Base-by-base conservation (phyloP, 2,888 invertebrate species). In the Trissolcus brochymenae region DNA sequence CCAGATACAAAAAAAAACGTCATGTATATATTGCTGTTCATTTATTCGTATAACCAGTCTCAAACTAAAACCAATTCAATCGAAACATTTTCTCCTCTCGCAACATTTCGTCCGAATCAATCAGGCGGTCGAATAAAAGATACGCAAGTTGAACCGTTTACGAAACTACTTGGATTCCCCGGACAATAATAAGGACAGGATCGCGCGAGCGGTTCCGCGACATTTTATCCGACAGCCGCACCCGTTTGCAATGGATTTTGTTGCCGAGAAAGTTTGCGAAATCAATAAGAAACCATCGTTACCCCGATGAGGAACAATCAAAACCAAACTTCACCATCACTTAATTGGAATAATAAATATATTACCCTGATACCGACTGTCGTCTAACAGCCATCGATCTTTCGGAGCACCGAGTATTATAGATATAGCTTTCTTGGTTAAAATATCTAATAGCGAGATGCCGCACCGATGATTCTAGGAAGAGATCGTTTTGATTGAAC, bases 311-410 rank as follows among this genome's bases (percentile, higher is more conserved):
- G 25, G 61, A 65, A 71, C 65, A 71, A 76, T 76, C 62, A 29
- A 25, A 25, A 17, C 40, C 41, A 9, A 76, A 76, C 76, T 76
- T 76, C 57, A 60, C 57, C 65, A 67, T 76, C 62, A 61, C 71
- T 76, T 76, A 76, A 76, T 76, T 76, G 76, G 62, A 76, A 71
- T 66, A 67, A 76, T 76, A 76, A 76, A 67, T 76, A 71, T 76
- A 76, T 76, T 76, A 46, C 66, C 62, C 29, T 51, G 61, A 62
- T 74, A 68, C 66, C 46, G 61, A 67, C 17, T 62, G 62, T 62
- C 57, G 51, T 61, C 49, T 21, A 56, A 49, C 46, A 64, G 25
- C 57, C 46, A 74, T 74, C 70, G 61, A 70, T 70, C 62, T 56
- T n/a, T 56, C 16, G 11, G 17, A 11, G 54, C 49, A 41, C 50